phyloP scores from a whole-genome alignment of 2,797 vertebrate species.

The Sebastes oblongus region DNA sequence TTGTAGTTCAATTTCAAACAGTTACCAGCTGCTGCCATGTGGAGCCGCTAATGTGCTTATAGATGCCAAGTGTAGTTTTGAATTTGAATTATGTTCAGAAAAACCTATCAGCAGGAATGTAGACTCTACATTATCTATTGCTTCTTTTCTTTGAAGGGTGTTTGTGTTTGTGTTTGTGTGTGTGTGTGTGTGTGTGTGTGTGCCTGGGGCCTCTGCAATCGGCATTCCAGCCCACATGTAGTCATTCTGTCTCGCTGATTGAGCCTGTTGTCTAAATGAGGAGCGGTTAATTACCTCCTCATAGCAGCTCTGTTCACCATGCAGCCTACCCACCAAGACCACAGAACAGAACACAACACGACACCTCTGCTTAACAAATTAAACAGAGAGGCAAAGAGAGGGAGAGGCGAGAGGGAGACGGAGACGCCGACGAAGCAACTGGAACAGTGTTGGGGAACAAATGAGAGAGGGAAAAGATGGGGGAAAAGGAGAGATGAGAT shows the following conservation, averaged over 20 bases:
- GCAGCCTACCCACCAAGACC: conserved; percentile 57
- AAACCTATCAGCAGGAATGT: conserved; percentile 13
- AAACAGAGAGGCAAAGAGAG: conserved; percentile 26
- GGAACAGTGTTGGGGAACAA: conserved; percentile 1
- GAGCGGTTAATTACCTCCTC: conserved; percentile 68
- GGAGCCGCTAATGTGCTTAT: conserved; percentile 32
- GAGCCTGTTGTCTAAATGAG: conserved; percentile 72
- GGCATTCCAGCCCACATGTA: conserved; percentile 52
- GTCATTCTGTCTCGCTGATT: conserved; percentile 63
- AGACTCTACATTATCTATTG: conserved; percentile 8
- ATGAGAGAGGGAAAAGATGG: background rate
- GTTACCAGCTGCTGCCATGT: conserved; percentile 23
- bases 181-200: background rate
- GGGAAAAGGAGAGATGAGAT: background rate
- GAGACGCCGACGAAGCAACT: background rate
- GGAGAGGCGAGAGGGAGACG: background rate
- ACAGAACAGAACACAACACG: conserved; percentile 56
- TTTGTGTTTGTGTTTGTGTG: background rate
- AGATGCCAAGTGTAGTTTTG: background rate
- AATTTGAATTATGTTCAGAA: background rate
- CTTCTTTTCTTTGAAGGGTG: conserved; percentile 26
- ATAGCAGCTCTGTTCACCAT: conserved; percentile 53
- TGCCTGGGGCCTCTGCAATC: conserved; percentile 25
- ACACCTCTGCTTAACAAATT: conserved; percentile 63
- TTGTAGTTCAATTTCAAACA: background rate